Base-by-base conservation (phyloP, 2,888 invertebrate genomes). In the Rotaria magnacalcarata region DNA sequence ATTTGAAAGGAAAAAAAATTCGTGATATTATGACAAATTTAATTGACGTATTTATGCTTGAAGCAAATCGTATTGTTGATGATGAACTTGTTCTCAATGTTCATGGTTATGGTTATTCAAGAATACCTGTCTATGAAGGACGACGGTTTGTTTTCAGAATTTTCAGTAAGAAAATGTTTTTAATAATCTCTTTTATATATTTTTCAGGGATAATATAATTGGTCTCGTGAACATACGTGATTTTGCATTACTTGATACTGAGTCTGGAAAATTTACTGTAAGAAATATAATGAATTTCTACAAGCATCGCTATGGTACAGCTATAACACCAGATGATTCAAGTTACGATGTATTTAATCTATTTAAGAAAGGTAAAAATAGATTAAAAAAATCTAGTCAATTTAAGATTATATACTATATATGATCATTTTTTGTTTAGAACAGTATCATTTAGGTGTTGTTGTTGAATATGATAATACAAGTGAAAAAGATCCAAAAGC, bases 221-320 rank as follows among this genome's bases (percentile, higher is more conserved):
- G 86, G 86, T 84, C 52, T 86, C 6, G 54, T 86, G 10, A 67
- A 86, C 67, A 75, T 85, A 24, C 85, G 85, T 74, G 86, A 86
- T 50, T 86, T 86, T 84, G 85, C 86, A 43, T 43, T 86, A 24
- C 50, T 85, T 10, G 86, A 86, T 43, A 85, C 86, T 0, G 86
- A 86, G 50, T 47, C 47, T 11, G 86, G 85, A 34, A 86, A 86
- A 56, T 85, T 86, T 75, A 85, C 86, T 41, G 86, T 86, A 14
- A 34, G 84, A 80, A 85, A 85, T 24, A 58, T 86, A 47, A 50
- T 86, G n/a, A 80, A 85, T 52, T 86, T 86, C 52, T 86, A 85
- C 21, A 86, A 86, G 56, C 86, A 80, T 80, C 80, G 80, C n/a
- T 80, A 80, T 47, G 80, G 80, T 10, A 47, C 80, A 80, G 41